Conservation (phyloP, 2,888 invertebrate species). For the Rhyacophila evoluta region DNA sequence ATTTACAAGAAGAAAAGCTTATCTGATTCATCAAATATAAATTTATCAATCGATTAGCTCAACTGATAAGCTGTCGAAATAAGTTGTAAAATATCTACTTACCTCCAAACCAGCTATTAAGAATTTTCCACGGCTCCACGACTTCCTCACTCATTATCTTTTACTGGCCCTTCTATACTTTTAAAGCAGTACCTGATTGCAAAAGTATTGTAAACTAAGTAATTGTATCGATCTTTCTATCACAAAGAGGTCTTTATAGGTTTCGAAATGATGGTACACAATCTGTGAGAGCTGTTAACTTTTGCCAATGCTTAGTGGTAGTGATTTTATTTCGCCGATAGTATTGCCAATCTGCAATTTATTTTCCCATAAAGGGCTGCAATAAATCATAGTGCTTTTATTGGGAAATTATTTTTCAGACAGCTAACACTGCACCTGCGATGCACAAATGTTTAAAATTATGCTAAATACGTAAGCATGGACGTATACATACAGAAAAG, state of each 20-base stretch:
- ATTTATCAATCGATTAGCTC: background rate
- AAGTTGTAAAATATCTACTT: background rate
- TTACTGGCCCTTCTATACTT: slow-evolving; percentile 29
- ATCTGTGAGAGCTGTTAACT: slow-evolving; percentile 16
- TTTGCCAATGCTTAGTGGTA: slow-evolving; percentile 14
- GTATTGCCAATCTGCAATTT: background rate
- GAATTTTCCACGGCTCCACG: slow-evolving; percentile 31
- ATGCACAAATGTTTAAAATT: background rate
- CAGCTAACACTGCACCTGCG: background rate
- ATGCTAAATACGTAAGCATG: background rate
- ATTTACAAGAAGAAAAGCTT: background rate
- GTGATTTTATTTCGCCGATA: background rate
- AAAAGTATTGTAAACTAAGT: slow-evolving; percentile 39
- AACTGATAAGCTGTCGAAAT: slow-evolving; percentile 15
- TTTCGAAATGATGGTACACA: slow-evolving; percentile 28
- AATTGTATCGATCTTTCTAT: slow-evolving; percentile 36
- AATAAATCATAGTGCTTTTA: background rate
- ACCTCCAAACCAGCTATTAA: slow-evolving; percentile 27
- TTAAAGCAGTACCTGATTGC: background rate
- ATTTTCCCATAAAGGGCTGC: slow-evolving; percentile 16
- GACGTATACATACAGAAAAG: too few relatives aligned
- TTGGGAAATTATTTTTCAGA: background rate
- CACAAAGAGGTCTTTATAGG: slow-evolving; percentile 20
- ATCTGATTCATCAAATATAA: background rate
- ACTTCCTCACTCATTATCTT: slow-evolving; percentile 41